Percentiles rank a stretch among this genome's conserved stretches.
Evolutionary conservation across 1,140 invertebrate species (phyloP).

Genomic region (Sminthurides bifidus): DNA sequence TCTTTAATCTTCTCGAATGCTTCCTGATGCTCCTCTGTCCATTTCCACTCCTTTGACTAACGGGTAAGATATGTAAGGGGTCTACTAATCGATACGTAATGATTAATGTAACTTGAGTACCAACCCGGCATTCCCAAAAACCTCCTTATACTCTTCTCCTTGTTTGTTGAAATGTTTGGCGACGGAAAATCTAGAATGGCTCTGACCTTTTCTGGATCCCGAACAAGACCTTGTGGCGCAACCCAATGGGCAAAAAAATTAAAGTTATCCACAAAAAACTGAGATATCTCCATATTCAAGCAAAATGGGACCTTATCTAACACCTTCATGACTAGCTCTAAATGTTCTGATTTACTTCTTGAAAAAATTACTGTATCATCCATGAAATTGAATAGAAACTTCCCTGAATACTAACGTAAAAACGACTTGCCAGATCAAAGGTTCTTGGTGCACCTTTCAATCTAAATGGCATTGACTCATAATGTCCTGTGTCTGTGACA

Average conservation of each 20-base stretch:
- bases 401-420: conserved; percentile 23
- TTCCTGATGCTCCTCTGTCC: conserved; percentile 13
- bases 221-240: conserved; percentile 33
- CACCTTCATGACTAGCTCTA: conserved; percentile 35
- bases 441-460: conserved; percentile 35
- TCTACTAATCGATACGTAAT: conserved; percentile 24
- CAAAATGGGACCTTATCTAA: conserved; percentile 37
- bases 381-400: conserved; percentile 34
- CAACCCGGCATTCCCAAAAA: conserved; percentile 34
- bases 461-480: conserved; percentile 36
- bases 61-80: conserved; percentile 21
- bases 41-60: neutral
- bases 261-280: conserved; percentile 36
- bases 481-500: conserved; percentile 31
- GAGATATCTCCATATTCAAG: conserved; percentile 38
- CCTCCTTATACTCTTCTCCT: conserved; percentile 21
- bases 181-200: conserved; percentile 29
- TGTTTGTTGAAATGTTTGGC: no score
- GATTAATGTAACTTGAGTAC: conserved; percentile 25
- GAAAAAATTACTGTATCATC: conserved; percentile 41
- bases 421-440: conserved; percentile 35
- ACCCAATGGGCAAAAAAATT: conserved; percentile 37
- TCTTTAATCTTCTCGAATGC: conserved; percentile 23
- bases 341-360: conserved; percentile 37
- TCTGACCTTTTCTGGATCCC: conserved; percentile 34